phyloP scores from a whole-genome alignment of 2,888 invertebrate genomes.

The Platycnemis pennipes region DNA sequence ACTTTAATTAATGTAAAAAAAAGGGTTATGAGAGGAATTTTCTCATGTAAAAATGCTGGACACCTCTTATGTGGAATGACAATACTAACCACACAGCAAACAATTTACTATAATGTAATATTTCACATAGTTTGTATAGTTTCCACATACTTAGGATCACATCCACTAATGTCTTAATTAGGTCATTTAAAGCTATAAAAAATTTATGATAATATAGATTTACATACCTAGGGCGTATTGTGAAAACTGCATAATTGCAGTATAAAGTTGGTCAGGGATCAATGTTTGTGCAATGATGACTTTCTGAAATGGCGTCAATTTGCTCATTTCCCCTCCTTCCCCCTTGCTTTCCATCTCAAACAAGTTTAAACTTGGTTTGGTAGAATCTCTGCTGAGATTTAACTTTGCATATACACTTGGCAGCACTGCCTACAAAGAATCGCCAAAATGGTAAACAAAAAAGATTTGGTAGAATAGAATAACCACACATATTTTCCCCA shows the following conservation, averaged over 20 bases:
- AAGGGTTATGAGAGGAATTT: too few species aligned
- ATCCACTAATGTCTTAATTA: too few species aligned
- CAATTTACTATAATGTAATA: too few species aligned
- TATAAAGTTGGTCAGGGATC: constrained; percentile 91
- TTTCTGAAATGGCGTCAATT: constrained; percentile 89
- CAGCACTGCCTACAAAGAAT: constrained; percentile 76
- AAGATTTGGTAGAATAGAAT: too few species aligned
- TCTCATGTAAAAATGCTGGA: too few species aligned
- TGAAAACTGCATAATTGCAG: constrained; percentile 88
- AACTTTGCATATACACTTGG: constrained; percentile 84
- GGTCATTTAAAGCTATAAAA: too few species aligned
- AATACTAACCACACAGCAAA: too few species aligned
- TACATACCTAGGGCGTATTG: constrained; percentile 83
- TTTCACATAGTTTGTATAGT: too few species aligned
- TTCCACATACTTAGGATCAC: too few species aligned
- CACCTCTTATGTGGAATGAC: too few species aligned
- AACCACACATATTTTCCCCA: too few species aligned
- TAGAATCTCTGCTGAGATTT: constrained; percentile 82
- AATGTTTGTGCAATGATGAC: constrained; percentile 89
- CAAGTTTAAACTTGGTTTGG: constrained; percentile 87
- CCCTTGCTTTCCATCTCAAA: constrained; percentile 84
- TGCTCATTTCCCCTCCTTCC: constrained; percentile 78
- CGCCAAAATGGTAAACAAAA: not conserved
- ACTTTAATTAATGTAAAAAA: too few species aligned
- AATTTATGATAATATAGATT: constrained; percentile 59